These are phyloP conservation scores for Pecten maximus DNA, from an alignment of 2,888 invertebrate species.

Conservation along the genomic window DNA sequence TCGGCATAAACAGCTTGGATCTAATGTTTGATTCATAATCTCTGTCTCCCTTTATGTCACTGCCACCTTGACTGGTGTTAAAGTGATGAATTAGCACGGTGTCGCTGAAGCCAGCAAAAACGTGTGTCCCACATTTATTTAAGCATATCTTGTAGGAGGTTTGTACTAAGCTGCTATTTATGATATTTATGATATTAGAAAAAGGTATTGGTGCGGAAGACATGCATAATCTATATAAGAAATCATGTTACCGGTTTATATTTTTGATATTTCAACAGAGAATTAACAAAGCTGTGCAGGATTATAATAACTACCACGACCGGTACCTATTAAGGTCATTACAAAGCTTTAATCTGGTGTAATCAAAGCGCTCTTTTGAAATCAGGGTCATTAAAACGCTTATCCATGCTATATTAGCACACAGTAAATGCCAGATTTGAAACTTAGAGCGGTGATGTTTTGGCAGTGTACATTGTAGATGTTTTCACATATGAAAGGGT, in stretches of 20 bases:
- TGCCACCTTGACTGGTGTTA: background rate
- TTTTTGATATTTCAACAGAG: background rate
- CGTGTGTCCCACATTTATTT: background rate
- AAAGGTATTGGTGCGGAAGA: conserved; percentile 9
- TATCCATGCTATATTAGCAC: background rate
- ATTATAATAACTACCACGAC: background rate
- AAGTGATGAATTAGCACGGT: background rate
- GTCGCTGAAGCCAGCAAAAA: background rate
- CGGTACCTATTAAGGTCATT: background rate
- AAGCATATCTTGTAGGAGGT: background rate
- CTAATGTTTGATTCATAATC: conserved; percentile 1
- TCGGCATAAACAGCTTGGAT: background rate
- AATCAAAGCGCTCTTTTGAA: background rate
- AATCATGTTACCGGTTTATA: background rate
- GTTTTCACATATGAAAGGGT: background rate
- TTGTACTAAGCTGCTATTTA: background rate
- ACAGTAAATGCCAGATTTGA: background rate
- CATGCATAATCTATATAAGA: background rate
- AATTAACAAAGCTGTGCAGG: background rate
- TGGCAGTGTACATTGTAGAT: background rate
- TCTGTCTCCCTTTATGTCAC: background rate
- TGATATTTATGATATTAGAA: background rate
- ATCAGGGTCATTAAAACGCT: background rate
- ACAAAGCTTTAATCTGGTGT: background rate
- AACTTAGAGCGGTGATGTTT: background rate